phyloP scores from a whole-genome alignment of 2,113 vertebrate species.

The Tiliqua scincoides region DNA sequence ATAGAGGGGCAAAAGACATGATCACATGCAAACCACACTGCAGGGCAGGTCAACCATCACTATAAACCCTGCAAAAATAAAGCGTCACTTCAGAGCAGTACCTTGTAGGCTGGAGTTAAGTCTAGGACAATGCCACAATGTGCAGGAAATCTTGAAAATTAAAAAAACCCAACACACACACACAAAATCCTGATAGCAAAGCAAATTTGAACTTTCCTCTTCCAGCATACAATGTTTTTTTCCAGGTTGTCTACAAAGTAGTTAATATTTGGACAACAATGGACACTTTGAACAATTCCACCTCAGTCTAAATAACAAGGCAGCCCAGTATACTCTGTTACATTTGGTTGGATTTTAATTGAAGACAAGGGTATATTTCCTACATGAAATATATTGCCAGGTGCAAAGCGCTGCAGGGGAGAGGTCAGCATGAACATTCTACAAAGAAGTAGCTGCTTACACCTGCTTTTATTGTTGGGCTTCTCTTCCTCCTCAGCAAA shows the following conservation, averaged over 20 bases:
- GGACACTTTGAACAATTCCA: neutral
- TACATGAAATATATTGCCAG: neutral
- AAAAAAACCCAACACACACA: slow-evolving; percentile 1
- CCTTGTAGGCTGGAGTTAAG: neutral
- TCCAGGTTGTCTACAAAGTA: neutral
- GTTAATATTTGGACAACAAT: neutral
- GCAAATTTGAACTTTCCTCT: slow-evolving; percentile 26
- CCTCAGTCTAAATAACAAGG: neutral
- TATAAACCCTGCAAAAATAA: neutral
- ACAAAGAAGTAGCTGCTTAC: fast-evolving
- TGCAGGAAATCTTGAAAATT: slow-evolving; percentile 39
- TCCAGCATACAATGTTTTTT: neutral
- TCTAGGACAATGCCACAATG: neutral
- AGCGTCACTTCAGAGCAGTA: neutral
- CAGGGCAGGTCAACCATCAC: neutral
- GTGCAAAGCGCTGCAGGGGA: neutral
- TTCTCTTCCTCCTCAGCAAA: slow-evolving; percentile 86
- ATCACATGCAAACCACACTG: neutral
- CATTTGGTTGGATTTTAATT: slow-evolving; percentile 8
- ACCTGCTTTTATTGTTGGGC: slow-evolving; percentile 20
- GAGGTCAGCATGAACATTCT: neutral
- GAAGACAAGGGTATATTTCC: neutral
- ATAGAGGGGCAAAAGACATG: neutral
- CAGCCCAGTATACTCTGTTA: slow-evolving; percentile 30
- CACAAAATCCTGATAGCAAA: slow-evolving; percentile 51